Conservation (phyloP, 2,113 vertebrate genomes). For the Eonycteris spelaea region DNA sequence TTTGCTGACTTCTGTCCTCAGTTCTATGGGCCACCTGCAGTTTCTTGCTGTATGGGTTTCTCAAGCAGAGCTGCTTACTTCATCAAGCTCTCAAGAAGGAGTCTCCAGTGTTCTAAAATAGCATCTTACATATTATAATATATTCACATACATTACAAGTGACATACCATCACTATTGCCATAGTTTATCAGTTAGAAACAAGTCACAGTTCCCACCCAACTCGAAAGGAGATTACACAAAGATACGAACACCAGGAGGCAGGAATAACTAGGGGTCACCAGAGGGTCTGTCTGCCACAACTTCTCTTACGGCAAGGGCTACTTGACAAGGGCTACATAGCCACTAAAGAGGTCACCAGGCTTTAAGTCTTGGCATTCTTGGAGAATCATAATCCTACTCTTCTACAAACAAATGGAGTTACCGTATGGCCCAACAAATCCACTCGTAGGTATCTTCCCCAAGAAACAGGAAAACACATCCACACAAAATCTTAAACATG, state of each 20-base stretch:
- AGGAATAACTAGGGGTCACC: not conserved
- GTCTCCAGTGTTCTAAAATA: not conserved
- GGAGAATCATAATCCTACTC: not conserved
- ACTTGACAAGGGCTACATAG: not conserved
- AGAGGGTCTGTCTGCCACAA: not conserved
- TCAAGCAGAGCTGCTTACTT: not conserved
- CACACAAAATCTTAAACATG: not conserved
- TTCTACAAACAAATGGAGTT: not conserved
- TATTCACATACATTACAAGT: not conserved
- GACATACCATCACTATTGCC: not conserved
- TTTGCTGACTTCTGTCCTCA: not conserved
- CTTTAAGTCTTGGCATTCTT: not conserved
- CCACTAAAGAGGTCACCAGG: not conserved
- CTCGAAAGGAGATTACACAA: not conserved
- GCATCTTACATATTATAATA: not conserved
- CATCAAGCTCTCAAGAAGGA: not conserved
- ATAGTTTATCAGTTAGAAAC: not conserved
- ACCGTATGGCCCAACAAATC: not conserved
- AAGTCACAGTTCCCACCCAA: not conserved
- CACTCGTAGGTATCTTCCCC: not conserved
- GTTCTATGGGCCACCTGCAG: not conserved
- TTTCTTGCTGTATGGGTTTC: not conserved
- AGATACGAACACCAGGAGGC: not conserved
- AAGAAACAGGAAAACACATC: not conserved
- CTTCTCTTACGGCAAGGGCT: not conserved